A percentile compares a stretch with the other conserved stretches of the same genome.
Evolutionary conservation across 1,140 invertebrate species (phyloP).

Genomic region (Mesaphorura yosii): DNA sequence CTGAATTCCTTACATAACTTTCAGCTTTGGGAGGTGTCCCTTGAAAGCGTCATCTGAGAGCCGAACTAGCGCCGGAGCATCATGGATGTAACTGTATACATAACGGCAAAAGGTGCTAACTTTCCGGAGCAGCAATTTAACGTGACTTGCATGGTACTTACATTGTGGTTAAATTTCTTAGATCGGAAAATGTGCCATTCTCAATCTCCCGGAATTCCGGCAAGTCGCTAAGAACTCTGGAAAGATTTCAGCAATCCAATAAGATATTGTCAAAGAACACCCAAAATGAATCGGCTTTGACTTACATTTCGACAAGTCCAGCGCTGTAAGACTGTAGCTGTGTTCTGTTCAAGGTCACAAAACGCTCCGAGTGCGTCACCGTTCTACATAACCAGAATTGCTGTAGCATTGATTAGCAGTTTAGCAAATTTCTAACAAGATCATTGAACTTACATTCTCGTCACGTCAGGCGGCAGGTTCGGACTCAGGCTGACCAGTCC

Average conservation of each 20-base stretch:
- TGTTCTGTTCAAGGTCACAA: background rate
- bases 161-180: slow-evolving; percentile 21
- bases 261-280: background rate
- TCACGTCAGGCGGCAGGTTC: too few relatives aligned
- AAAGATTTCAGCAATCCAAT: slow-evolving; percentile 1
- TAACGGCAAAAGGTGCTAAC: background rate
- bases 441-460: too few relatives aligned
- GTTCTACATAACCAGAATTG: background rate
- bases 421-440: too few relatives aligned
- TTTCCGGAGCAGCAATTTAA: background rate
- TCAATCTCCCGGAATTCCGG: slow-evolving; percentile 16
- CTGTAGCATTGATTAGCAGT: too few relatives aligned
- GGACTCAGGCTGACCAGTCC: too few relatives aligned
- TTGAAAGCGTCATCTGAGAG: slow-evolving; percentile 22
- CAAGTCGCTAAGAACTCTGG: slow-evolving; percentile 15
- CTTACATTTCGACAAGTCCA: background rate
- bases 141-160: slow-evolving; percentile 7
- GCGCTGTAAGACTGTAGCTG: background rate
- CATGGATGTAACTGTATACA: slow-evolving; percentile 21
- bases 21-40: slow-evolving; percentile 20
- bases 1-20: slow-evolving; percentile 25
- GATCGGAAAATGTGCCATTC: slow-evolving; percentile 14
- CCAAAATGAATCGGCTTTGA: background rate
- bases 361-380: background rate
- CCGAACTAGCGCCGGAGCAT: slow-evolving; percentile 11